Evolutionary conservation across 2,888 invertebrate genomes (phyloP).

Genomic region (Pemphredon lugubris): DNA sequence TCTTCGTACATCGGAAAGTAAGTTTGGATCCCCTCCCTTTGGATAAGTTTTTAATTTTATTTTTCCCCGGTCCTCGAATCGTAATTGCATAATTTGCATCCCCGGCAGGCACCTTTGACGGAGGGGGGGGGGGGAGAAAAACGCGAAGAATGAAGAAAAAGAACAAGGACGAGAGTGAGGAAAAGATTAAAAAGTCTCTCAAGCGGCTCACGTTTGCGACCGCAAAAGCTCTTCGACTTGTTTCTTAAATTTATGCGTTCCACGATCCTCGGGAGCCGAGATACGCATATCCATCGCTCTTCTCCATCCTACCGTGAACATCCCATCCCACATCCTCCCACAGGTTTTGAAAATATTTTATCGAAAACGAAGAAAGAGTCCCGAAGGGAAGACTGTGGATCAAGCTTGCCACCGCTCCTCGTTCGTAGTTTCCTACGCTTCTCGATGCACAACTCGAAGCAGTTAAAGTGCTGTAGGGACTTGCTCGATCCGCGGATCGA

Average conservation of each 20-base stretch:
- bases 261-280: conserved; percentile 30
- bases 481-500: conserved; percentile 17
- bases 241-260: conserved; percentile 54
- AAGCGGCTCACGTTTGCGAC: conserved; percentile 6
- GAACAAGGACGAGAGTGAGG: not conserved
- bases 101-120: not conserved
- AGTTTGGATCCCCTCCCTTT: no score
- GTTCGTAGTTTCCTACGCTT: no score
- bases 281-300: conserved; percentile 29
- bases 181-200: conserved; percentile 55
- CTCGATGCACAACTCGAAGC: no score
- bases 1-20: no score
- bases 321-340: conserved; percentile 9
- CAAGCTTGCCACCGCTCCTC: no score
- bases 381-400: conserved; percentile 9
- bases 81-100: conserved; percentile 46
- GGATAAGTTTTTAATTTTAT: no score
- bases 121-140: not conserved
- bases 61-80: conserved; percentile 38
- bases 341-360: conserved; percentile 48
- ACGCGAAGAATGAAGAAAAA: not conserved
- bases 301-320: no score
- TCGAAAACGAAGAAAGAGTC: conserved; percentile 7
- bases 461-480: no score
- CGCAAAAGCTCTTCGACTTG: conserved; percentile 25